Base-by-base conservation (phyloP, 2,797 vertebrate genomes). In the Uromys caudimaculatus region DNA sequence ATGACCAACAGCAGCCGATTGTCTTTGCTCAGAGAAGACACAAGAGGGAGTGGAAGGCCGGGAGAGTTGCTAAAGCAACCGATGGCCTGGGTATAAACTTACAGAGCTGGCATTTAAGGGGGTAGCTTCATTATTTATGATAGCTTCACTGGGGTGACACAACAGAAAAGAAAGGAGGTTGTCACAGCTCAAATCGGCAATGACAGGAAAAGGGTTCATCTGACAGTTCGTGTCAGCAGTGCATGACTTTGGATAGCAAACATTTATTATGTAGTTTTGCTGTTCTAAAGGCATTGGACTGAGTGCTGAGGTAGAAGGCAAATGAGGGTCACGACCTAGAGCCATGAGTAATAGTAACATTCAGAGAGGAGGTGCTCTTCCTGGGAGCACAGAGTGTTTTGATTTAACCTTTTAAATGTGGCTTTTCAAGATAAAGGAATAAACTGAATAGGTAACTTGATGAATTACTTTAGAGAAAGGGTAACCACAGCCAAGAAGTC, bases 51-150 rank as follows among this genome's bases (percentile, higher is more conserved):
- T 69, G 64, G 67, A 94, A 95, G 90, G 88, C 84, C 23, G 77
- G 62, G 90, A 94, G 71, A 86, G 95, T 98, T 96, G 94, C 95
- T 95, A 85, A 95, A 97, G 92, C 94, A 97, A 97, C 95, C 21
- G 7, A 32, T 24, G 69, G 41, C 52, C 67, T 95, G 73, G 89
- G 96, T 97, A 77, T 98, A 97, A 97, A 96, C 95, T 97, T 97
- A 97, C 95, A 90, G 64, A 82, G 89, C 6, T 76, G 95, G 92
- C 89, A 78, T 96, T 95, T 84, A 97, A 97, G 87, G 85, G 94
- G 85, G 89, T 73, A 89, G 93, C 92, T 97, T 95, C 95, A 95
- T 97, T 97, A 96, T 96, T 97, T 97, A 97, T 95, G 95, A 97
- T 94, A 93, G 94, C 95, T 75, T 78, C 29, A 6, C 52, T 54